Base-by-base conservation (phyloP, 2,797 vertebrate species). In the Salmo trutta region DNA sequence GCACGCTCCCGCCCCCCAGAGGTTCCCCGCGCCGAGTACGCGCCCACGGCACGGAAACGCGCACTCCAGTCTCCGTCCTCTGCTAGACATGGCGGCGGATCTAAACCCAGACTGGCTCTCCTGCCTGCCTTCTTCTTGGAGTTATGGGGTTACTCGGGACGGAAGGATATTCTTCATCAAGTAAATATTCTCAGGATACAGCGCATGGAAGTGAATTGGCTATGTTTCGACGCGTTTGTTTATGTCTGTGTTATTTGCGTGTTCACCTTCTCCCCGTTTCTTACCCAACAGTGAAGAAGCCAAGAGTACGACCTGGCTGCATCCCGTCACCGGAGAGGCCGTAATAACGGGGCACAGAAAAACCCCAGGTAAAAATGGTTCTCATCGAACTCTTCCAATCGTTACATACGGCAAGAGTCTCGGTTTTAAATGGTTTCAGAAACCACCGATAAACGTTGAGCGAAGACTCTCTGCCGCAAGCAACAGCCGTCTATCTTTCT, bases 261-360 rank as follows among this genome's bases (percentile, higher is more conserved):
- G 74, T 83, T 89, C 83, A 88, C 90, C 85, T 84, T 81, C 82
- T 75, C 83, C 62, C 51, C 52, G 88, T 87, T 89, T 87, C 85
- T 83, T 92, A 80, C 88, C 59, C 86, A 87, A 93, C 95, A 98
- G 97, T 86, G 97, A 99, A 92, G 96, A 98, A 92, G 96, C 96
- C 14, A 96, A 99, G 94, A 98, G 97, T 89, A 97, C 96, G 87
- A 98, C 96, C 93, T 99, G 97, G 97, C 87, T 98, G 89, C 97
- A 99, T 92, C 97, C 97, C 15, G 95, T 95, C 52, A 98, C 95
- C 21, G 97, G 97, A 84, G 96, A 98, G 86, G 96, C 97, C 71
- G 93, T 97, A n/a, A 93, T 96, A 89, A 98, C 97, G 5, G 97
- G 97, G 19, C 97, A 98, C 93, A 92, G 97, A 66, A 96, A 95